Evolutionary conservation across 2,797 vertebrate genomes (phyloP).

Genomic region (Rhincodon typus): DNA sequence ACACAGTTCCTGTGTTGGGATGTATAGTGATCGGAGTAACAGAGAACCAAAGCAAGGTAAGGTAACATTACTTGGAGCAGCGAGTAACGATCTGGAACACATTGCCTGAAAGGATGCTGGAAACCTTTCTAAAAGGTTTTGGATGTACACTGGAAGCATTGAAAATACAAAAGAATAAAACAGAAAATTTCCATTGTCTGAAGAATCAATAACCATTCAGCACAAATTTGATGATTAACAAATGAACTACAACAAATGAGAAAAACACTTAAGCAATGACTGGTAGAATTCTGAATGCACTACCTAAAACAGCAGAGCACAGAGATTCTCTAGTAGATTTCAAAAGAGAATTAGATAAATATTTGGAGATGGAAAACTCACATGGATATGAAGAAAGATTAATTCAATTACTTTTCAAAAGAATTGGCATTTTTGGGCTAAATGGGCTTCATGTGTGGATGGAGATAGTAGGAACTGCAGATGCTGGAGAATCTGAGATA

Average conservation of each 20-base stretch:
- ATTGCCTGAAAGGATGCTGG: not conserved
- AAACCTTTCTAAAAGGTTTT: not conserved
- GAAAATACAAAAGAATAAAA: not conserved
- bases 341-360: not conserved
- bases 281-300: not conserved
- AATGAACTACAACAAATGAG: not conserved
- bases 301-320: not conserved
- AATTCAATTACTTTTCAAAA: not conserved
- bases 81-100: not conserved
- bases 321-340: not conserved
- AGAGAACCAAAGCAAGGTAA: not conserved
- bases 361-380: not conserved
- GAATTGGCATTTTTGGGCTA: not conserved
- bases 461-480: too few relatives aligned
- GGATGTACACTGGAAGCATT: not conserved
- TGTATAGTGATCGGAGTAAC: not conserved
- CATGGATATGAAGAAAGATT: not conserved
- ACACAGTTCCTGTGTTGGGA: too few relatives aligned
- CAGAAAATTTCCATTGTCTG: not conserved
- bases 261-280: not conserved
- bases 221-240: not conserved
- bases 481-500: too few relatives aligned
- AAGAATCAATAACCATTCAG: not conserved
- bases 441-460: not conserved
- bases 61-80: not conserved